A percentile compares a stretch with the other conserved stretches of the same genome.
Conservation (phyloP, 1,140 invertebrate species). For the Scaptodrosophila lebanonensis region DNA sequence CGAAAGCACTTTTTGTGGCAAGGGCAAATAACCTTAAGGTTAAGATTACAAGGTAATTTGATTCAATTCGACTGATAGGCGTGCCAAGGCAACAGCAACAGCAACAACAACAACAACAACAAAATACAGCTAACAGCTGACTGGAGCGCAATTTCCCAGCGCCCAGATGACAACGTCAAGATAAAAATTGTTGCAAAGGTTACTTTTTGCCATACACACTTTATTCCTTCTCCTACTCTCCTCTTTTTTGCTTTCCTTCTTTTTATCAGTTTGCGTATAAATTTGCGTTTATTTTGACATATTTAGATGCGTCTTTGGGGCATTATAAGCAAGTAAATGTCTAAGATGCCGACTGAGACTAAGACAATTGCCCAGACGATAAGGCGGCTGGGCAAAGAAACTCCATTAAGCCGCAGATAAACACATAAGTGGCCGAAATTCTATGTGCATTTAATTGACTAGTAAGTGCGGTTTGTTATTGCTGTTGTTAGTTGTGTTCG, state of each 20-base stretch:
- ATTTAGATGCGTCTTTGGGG: conserved; percentile 51
- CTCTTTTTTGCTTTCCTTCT: conserved; percentile 19
- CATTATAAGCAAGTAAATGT: not conserved
- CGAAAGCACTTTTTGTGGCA: conserved; percentile 67
- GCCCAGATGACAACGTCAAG: conserved; percentile 65
- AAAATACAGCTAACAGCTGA: not conserved
- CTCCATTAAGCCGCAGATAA: conserved; percentile 53
- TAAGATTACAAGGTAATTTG: conserved; percentile 78
- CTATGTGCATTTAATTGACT: too few species aligned
- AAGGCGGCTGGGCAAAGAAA: conserved; percentile 20
- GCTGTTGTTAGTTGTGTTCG: too few species aligned
- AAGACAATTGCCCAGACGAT: conserved; percentile 45
- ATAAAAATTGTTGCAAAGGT: conserved; percentile 62
- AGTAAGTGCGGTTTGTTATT: too few species aligned
- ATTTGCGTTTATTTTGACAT: conserved; percentile 72
- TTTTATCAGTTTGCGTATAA: conserved; percentile 69
- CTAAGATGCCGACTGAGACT: not conserved
- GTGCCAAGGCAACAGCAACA: conserved; percentile 60
- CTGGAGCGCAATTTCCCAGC: conserved; percentile 59
- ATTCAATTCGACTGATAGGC: conserved; percentile 77
- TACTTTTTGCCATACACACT: conserved; percentile 20
- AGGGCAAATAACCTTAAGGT: conserved; percentile 77
- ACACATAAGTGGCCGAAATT: conserved; percentile 24
- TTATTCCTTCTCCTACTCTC: conserved; percentile 11
- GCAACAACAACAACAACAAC: conserved; percentile 19